phyloP scores from a whole-genome alignment of 2,113 vertebrate species.

The Cyphotilapia sp. region DNA sequence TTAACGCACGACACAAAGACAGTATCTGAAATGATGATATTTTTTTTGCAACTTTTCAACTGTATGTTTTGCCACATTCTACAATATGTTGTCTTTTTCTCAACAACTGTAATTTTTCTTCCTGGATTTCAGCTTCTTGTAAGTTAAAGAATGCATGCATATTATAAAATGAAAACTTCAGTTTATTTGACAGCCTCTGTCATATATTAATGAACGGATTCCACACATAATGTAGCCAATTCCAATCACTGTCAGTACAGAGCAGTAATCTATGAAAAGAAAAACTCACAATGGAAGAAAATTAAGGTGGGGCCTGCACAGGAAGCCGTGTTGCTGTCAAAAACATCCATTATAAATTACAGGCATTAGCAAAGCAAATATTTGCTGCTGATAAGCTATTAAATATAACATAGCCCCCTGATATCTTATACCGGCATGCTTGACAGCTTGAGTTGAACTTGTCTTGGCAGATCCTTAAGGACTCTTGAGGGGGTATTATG shows the following conservation, averaged over 20 bases:
- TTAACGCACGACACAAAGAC: background rate
- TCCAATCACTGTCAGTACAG: background rate
- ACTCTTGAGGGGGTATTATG: slow-evolving; percentile 12
- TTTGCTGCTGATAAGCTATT: slow-evolving; percentile 12
- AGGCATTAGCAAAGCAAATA: slow-evolving; percentile 21
- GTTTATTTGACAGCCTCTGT: background rate
- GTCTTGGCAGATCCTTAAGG: slow-evolving; percentile 12
- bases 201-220: slow-evolving; percentile 5
- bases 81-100: background rate
- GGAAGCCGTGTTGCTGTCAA: background rate
- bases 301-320: background rate
- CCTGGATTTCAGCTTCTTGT: background rate
- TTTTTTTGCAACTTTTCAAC: background rate
- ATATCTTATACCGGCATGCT: background rate
- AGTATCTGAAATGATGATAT: background rate
- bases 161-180: background rate
- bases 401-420: slow-evolving; percentile 20
- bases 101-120: background rate
- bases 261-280: background rate
- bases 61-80: background rate
- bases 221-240: background rate
- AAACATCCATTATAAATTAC: slow-evolving; percentile 8
- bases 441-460: slow-evolving; percentile 14
- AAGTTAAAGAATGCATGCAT: background rate
- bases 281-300: background rate